phyloP scores from a whole-genome alignment of 92 coral and sea anemone genomes.

The Meandrina meandrites region DNA sequence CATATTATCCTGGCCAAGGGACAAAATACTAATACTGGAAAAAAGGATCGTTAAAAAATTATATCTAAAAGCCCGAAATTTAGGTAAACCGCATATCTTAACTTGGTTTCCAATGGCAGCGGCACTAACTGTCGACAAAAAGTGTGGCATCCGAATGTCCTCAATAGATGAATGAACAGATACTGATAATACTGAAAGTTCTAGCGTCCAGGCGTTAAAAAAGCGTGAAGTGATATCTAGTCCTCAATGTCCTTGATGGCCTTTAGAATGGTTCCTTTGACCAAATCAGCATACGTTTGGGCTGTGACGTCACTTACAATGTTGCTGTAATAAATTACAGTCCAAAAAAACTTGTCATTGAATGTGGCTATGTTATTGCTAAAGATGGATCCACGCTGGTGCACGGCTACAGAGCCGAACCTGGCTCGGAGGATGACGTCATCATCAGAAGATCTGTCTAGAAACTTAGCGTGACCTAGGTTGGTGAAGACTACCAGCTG shows the following conservation, averaged over 20 bases:
- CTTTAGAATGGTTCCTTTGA: constrained; percentile 6
- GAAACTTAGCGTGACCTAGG: constrained; percentile 19
- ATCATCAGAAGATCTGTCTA: constrained; percentile 18
- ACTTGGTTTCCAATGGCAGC: too few relatives aligned
- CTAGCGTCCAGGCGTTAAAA: too few relatives aligned
- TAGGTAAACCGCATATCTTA: too few relatives aligned
- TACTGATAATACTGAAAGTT: too few relatives aligned
- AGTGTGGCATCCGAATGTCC: too few relatives aligned
- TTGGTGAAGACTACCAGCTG: constrained; percentile 14
- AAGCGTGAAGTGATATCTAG: background rate
- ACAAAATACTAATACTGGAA: too few relatives aligned
- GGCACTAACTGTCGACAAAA: too few relatives aligned
- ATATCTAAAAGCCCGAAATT: too few relatives aligned
- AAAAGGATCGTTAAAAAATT: too few relatives aligned
- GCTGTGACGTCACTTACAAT: constrained; percentile 1
- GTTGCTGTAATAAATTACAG: constrained; percentile 6
- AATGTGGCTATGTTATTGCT: constrained; percentile 10
- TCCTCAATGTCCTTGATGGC: background rate
- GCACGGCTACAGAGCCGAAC: constrained; percentile 10
- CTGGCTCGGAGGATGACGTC: constrained; percentile 18
- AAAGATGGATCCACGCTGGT: constrained; percentile 16
- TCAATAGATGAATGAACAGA: too few relatives aligned
- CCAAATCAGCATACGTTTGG: constrained; percentile 16
- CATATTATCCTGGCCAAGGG: too few relatives aligned
- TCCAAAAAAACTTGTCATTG: constrained; percentile 26